Conservation (phyloP, 2,113 vertebrate genomes). For the Genyomyrus donnyi region DNA sequence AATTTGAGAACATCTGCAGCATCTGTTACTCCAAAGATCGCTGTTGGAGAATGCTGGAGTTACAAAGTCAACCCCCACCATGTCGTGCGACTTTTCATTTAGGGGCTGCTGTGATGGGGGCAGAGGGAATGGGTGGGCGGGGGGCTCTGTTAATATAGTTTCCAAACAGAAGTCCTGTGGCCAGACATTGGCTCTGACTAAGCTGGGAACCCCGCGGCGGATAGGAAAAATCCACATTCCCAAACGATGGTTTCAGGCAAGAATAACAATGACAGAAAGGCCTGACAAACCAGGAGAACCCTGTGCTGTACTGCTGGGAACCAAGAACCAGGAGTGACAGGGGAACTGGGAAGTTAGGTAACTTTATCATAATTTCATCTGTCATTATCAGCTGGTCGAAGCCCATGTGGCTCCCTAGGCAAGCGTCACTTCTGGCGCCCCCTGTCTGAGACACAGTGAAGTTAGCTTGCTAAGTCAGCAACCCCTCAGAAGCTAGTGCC, state of each 20-base stretch:
- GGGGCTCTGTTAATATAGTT: neutral
- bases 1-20: neutral
- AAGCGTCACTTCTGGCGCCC: neutral
- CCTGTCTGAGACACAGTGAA: neutral
- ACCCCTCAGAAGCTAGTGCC: neutral
- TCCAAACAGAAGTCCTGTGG: constrained; percentile 19
- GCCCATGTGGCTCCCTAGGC: neutral
- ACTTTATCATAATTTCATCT: neutral
- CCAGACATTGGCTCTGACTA: constrained; percentile 21
- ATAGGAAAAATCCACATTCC: constrained; percentile 31
- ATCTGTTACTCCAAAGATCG: neutral
- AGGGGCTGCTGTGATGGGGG: neutral
- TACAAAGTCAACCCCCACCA: neutral
- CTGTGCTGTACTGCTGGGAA: neutral
- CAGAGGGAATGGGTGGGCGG: too few species aligned
- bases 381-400: neutral
- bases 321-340: neutral
- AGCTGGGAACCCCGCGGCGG: constrained; percentile 3
- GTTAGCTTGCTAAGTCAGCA: neutral
- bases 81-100: constrained; percentile 1
- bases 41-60: neutral
- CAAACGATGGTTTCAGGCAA: constrained; percentile 26
- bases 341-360: neutral
- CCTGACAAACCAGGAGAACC: neutral
- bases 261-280: constrained; percentile 29